Evolutionary conservation across 1,140 invertebrate genomes (phyloP), one percentile per base, ranked within the genome.

Genomic region (Theocolax elegans): DNA sequence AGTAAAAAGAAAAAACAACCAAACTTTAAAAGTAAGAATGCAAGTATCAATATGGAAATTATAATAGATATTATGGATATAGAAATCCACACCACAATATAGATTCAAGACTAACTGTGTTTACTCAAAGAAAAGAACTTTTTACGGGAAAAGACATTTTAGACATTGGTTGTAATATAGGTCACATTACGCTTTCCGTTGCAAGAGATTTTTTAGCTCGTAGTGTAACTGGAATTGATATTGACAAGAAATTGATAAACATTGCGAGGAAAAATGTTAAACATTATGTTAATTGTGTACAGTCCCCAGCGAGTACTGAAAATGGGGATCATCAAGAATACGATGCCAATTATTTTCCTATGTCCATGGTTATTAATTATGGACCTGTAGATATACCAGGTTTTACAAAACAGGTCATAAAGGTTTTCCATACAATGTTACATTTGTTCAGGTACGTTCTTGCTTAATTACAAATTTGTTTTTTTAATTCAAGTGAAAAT

Each of bases 91-190:
- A 92, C 74, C 89, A 92, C 49, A 92, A 92, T 68, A 86, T 91
- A 68, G 97, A 99, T 86, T 86, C 91, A 29, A 88, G 98, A 54
- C 83, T 99, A 51, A 89, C 90, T 72, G 90, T 92, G 58, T 93
- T 99, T 75, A 87, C 89, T 46, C 88, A 91, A 71, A 90, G 94
- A 72, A 86, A 89, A 48, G 92, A 97, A 75, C 89, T 98, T 79
- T 98, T 99, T 82, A 86, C 91, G 71, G 91, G 91, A 13, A 98
- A 97, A 85, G 93, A 97, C 84, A 91, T 99, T 23, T 87, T 99
- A 44, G 98, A 99, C 80, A 95, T 99, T 80, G 98, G 98, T 10
- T 99, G 98, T 83, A 99, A 99, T 87, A 93, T 96, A 74, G 98
- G 98, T 2, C 94, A 97, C 80, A 90, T 99, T 51, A 97, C 97